Conservation (phyloP, 2,888 invertebrate genomes). For the Orthosia gracilis region DNA sequence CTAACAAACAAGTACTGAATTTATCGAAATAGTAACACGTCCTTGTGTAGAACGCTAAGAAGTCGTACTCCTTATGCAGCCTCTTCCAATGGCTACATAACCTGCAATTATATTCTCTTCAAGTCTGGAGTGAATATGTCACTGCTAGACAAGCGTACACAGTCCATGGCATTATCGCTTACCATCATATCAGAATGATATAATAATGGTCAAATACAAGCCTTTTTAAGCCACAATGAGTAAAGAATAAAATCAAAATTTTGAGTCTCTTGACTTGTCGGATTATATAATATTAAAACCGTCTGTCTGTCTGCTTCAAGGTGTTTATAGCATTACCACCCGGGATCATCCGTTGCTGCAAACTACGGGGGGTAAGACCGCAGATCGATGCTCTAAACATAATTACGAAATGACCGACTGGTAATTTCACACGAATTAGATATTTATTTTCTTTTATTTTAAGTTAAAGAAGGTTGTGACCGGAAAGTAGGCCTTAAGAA, state of each 20-base stretch:
- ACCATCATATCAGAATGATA: background rate
- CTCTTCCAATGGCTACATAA: background rate
- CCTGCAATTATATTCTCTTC: no score
- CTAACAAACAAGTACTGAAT: background rate
- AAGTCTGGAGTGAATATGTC: background rate
- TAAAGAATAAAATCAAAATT: background rate
- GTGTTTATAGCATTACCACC: constrained; percentile 41
- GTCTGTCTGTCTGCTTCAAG: background rate
- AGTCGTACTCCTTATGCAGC: background rate
- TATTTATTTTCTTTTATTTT: background rate
- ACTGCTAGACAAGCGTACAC: background rate
- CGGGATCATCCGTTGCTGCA: constrained; percentile 5
- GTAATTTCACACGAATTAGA: constrained; percentile 40
- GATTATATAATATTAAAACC: constrained; percentile 3
- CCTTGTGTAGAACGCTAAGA: background rate
- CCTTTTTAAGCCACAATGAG: background rate
- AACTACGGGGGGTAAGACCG: constrained; percentile 36
- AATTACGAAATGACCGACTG: constrained; percentile 33
- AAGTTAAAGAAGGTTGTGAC: background rate
- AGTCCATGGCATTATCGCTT: no score
- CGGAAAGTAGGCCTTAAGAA: constrained; percentile 2
- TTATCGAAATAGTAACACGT: background rate
- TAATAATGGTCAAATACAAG: background rate
- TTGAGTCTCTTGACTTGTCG: background rate
- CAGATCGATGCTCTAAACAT: constrained; percentile 13